Conservation (phyloP, 1,140 invertebrate species). For the Drosophila equinoxialis region DNA sequence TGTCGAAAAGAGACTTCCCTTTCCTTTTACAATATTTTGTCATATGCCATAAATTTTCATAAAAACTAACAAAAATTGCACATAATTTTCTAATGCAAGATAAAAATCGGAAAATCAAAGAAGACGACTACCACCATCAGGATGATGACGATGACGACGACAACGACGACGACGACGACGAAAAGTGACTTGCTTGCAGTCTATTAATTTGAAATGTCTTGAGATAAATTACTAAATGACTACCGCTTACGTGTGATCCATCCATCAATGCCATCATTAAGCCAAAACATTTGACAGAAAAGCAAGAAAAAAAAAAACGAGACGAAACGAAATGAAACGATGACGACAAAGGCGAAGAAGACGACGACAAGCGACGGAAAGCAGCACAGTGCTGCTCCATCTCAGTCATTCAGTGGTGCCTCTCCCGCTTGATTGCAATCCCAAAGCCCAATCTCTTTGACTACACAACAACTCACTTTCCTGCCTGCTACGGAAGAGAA, state of each 20-base stretch:
- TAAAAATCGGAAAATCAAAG: slow-evolving; percentile 68
- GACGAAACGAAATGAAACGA: slow-evolving; percentile 39
- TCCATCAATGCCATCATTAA: slow-evolving; percentile 82
- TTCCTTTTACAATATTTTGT: slow-evolving; percentile 26
- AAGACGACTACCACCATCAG: slow-evolving; percentile 8
- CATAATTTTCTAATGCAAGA: slow-evolving; percentile 68
- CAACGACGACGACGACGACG: slow-evolving; percentile 11
- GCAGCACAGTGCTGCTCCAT: slow-evolving; percentile 4
- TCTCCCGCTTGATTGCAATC: slow-evolving; percentile 19
- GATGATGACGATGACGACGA: background rate
- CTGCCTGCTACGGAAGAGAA: slow-evolving; percentile 23
- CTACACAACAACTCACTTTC: slow-evolving; percentile 52
- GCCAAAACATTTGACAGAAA: slow-evolving; percentile 76
- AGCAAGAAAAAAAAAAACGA: slow-evolving; percentile 56
- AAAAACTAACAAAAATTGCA: slow-evolving; percentile 71
- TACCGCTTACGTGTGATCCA: slow-evolving; percentile 80
- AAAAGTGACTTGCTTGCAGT: slow-evolving; percentile 30
- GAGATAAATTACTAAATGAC: slow-evolving; percentile 81
- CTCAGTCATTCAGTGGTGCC: slow-evolving; percentile 1
- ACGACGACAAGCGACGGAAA: slow-evolving; percentile 10
- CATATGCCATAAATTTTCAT: slow-evolving; percentile 72
- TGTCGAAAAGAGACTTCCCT: slow-evolving; percentile 3
- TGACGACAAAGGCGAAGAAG: background rate
- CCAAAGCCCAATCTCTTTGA: slow-evolving; percentile 27
- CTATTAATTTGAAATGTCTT: slow-evolving; percentile 78